A percentile compares a stretch with the other conserved stretches of the same genome.
Conservation (phyloP, 2,888 invertebrate species). For the Pseudococcus viburni region DNA sequence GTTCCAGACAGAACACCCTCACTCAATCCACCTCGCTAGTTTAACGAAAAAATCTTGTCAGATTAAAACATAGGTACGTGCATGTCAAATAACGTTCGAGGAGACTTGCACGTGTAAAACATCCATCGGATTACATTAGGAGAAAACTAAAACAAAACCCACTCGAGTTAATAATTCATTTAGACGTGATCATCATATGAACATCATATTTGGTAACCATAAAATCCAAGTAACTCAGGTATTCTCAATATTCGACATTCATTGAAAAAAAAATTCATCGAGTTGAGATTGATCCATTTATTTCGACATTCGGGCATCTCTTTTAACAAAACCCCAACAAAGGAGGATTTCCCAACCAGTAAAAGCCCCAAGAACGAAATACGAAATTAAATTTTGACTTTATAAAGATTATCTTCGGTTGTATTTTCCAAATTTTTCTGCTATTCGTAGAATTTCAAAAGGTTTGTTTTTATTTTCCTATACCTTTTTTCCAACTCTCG, state of each 20-base stretch:
- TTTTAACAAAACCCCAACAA: background rate
- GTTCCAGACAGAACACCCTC: background rate
- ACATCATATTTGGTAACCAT: background rate
- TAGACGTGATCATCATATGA: background rate
- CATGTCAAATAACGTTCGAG: background rate
- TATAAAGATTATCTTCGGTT: background rate
- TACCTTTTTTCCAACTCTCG: background rate
- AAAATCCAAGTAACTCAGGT: background rate
- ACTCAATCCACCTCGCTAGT: background rate
- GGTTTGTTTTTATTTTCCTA: background rate
- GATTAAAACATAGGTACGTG: background rate
- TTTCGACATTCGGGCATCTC: background rate
- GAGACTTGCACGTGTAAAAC: background rate
- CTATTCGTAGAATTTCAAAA: background rate
- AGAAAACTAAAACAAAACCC: background rate
- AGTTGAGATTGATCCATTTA: background rate
- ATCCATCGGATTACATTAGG: background rate
- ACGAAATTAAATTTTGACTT: constrained; percentile 26
- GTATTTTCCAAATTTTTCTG: background rate
- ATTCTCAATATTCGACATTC: background rate
- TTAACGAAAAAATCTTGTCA: constrained; percentile 6
- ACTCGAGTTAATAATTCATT: background rate
- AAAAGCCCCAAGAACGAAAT: background rate
- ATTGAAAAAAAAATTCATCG: background rate
- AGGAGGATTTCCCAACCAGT: background rate